A percentile compares a stretch with the other conserved stretches of the same genome.
These are phyloP conservation scores for Peromyscus aztecus DNA, from an alignment of 2,797 vertebrate species.

Conservation along the genomic window DNA sequence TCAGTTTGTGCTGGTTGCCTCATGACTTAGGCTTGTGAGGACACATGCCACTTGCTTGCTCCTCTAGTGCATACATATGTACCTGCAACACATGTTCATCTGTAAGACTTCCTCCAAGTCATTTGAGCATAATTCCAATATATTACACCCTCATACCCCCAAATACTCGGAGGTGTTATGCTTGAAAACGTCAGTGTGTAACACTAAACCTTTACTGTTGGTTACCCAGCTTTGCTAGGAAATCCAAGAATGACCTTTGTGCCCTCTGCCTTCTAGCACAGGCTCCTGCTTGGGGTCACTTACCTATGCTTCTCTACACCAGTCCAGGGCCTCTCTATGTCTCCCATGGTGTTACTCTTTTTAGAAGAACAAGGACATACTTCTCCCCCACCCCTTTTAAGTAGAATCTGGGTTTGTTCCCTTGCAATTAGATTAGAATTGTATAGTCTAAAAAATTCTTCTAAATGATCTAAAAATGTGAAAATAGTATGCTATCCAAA, in stretches of 20 bases:
- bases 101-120: background rate
- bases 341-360: background rate
- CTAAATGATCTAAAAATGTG: conserved; percentile 27
- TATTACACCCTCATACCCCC: background rate
- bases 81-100: background rate
- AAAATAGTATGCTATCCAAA: conserved; percentile 43
- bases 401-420: conserved; percentile 2
- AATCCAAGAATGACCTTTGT: background rate
- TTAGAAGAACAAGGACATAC: background rate
- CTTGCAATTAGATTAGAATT: conserved; percentile 28
- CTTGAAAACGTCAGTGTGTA: background rate
- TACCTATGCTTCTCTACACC: background rate
- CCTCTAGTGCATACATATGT: background rate
- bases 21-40: background rate
- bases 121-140: background rate
- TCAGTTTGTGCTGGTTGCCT: conserved; percentile 5
- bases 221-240: background rate
- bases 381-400: background rate
- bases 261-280: background rate
- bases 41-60: background rate
- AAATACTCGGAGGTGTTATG: background rate
- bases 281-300: background rate
- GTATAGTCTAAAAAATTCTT: background rate
- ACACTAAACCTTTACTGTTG: background rate
- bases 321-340: background rate